Percentiles rank a stretch among this genome's conserved stretches.
phyloP scores from a whole-genome alignment of 2,113 vertebrate species.

The Leptobrachium ailaonicum region DNA sequence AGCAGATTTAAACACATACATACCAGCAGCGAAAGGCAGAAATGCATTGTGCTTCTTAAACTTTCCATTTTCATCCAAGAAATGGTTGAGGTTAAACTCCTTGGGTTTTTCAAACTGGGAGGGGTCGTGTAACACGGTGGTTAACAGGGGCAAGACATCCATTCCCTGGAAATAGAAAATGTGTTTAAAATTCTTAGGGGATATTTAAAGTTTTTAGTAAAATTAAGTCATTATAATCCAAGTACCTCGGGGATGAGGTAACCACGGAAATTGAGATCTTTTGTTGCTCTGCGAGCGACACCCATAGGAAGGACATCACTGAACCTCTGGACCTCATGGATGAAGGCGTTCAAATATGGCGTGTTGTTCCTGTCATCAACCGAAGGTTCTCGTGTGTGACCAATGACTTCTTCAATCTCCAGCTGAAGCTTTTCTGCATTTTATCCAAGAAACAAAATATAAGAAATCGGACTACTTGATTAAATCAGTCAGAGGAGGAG shows the following conservation, averaged over 20 bases:
- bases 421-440: background rate
- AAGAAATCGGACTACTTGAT: no score
- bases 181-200: background rate
- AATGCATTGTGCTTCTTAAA: conserved; percentile 66
- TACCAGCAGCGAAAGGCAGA: conserved; percentile 62
- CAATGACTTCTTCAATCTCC: conserved; percentile 27
- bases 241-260: conserved; percentile 18
- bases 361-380: conserved; percentile 8
- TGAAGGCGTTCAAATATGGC: conserved; percentile 9
- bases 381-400: background rate
- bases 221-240: background rate
- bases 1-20: background rate
- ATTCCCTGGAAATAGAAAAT: conserved; percentile 54
- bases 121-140: conserved; percentile 58
- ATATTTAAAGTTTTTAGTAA: background rate
- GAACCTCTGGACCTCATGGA: conserved; percentile 24
- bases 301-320: conserved; percentile 13
- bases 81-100: conserved; percentile 60
- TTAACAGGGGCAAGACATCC: conserved; percentile 56
- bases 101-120: conserved; percentile 57
- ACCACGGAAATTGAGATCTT: conserved; percentile 3
- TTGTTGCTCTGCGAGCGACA: background rate
- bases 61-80: conserved; percentile 59
- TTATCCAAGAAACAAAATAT: no score
- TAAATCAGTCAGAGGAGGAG: no score